Evolutionary conservation across 2,797 vertebrate species (phyloP), one percentile per base, ranked within the genome.

Genomic region (Arctocebus calabarensis): DNA sequence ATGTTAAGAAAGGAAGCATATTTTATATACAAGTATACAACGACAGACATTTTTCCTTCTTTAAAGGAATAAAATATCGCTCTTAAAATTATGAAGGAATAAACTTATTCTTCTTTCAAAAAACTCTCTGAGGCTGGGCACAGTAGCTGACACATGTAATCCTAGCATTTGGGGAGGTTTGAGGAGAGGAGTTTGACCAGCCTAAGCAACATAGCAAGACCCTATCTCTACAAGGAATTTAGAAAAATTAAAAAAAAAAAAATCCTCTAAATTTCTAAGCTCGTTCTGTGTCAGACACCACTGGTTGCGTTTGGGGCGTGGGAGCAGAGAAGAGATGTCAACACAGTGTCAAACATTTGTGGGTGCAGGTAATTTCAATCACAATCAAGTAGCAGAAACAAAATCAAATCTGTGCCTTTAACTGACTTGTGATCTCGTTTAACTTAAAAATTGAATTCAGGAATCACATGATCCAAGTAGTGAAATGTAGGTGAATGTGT

Each of bases 331-430:
- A 3, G 4, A 52, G 12, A 25, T 45, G n/a, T 77, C 57, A 90
- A 88, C 4, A 34, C 2, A 64, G 7, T 79, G 16, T 81, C 37
- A 45, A 77, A 68, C 59, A 90, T 32, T 64, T 37, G 17, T 34
- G 32, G 5, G 37, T 86, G 11, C 48, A n/a, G 45, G 4, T 73
- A 85, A 91, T 81, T 91, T 91, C 70, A 92, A 1, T 89, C n/a
- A 91, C 93, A 84, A 87, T 71, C 48, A 89, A 88, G 34, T 25
- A 85, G 43, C 27, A 96, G 37, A 91, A 61, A 81, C 34, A 88
- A 94, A 61, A 12, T 87, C n/a, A 71, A 57, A 70, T 61, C 73
- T 68, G 20, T 94, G 74, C 25, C 27, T 88, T 92, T 34, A 88
- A 55, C 2, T 92, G 73, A 66, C 34, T n/a, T 91, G 27, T 90